Evolutionary conservation across 2,797 vertebrate species (phyloP).

Genomic region (Parauchenoglanis ngamensis): DNA sequence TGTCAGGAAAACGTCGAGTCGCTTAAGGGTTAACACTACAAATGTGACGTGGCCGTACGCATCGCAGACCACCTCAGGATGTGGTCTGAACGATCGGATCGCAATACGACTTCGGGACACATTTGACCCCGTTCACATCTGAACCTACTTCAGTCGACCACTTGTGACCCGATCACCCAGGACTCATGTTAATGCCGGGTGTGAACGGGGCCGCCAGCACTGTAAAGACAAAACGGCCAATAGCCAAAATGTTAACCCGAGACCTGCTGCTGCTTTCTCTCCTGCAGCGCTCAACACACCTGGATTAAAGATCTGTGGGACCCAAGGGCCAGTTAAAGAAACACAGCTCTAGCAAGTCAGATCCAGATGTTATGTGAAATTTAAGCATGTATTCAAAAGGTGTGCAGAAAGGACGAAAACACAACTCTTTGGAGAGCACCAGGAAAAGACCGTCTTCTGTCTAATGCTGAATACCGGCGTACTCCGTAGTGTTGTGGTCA

Average conservation of each 20-base stretch:
- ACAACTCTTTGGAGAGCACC: not conserved
- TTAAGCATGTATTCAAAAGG: not conserved
- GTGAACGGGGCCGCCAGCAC: not conserved
- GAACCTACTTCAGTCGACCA: not conserved
- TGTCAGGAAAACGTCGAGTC: too few relatives aligned
- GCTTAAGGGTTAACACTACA: too few relatives aligned
- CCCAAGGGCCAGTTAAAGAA: not conserved
- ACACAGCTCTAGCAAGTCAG: not conserved
- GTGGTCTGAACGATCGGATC: not conserved
- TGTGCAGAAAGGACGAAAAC: not conserved
- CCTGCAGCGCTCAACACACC: not conserved
- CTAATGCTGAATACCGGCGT: not conserved
- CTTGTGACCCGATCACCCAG: not conserved
- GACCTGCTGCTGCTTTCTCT: not conserved
- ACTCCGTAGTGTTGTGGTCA: not conserved
- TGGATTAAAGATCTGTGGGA: not conserved
- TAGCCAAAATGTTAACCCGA: not conserved
- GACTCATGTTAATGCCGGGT: not conserved
- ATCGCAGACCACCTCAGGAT: not conserved
- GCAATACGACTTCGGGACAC: not conserved
- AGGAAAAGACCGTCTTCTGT: not conserved
- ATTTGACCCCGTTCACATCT: not conserved
- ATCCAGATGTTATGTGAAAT: conserved; percentile 16
- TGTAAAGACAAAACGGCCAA: not conserved
- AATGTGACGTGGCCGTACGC: not conserved